Evolutionary conservation across 2,113 vertebrate species (phyloP).

Genomic region (Rhizomys pruinosus): DNA sequence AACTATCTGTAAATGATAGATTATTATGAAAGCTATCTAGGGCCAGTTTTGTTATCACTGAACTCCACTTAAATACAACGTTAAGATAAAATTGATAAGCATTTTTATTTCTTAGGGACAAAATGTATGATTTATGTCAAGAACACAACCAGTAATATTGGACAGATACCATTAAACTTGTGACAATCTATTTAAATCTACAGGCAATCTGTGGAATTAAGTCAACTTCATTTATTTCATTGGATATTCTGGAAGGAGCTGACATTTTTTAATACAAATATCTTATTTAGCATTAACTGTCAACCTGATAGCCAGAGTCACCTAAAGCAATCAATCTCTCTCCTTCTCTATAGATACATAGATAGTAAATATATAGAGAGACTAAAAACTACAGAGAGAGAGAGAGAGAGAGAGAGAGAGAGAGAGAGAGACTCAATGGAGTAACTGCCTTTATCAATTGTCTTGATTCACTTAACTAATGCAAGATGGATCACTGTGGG

Average conservation of each 20-base stretch:
- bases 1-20: not conserved
- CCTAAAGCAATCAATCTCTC: too few relatives aligned
- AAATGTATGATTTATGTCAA: not conserved
- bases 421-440: too few relatives aligned
- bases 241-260: not conserved
- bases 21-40: not conserved
- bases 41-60: not conserved
- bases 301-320: too few relatives aligned
- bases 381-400: too few relatives aligned
- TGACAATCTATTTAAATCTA: not conserved
- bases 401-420: too few relatives aligned
- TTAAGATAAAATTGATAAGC: not conserved
- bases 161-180: not conserved
- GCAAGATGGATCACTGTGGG: too few relatives aligned
- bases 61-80: not conserved
- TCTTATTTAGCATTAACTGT: too few relatives aligned
- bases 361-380: too few relatives aligned
- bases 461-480: too few relatives aligned
- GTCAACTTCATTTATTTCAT: not conserved
- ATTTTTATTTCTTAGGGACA: not conserved
- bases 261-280: not conserved
- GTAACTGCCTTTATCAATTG: too few relatives aligned
- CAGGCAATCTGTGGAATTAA: not conserved
- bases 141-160: not conserved
- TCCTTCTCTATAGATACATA: too few relatives aligned